These are phyloP conservation scores for Tenthredo scrophulariae DNA, from an alignment of 2,888 invertebrate genomes.

Conservation along the genomic window DNA sequence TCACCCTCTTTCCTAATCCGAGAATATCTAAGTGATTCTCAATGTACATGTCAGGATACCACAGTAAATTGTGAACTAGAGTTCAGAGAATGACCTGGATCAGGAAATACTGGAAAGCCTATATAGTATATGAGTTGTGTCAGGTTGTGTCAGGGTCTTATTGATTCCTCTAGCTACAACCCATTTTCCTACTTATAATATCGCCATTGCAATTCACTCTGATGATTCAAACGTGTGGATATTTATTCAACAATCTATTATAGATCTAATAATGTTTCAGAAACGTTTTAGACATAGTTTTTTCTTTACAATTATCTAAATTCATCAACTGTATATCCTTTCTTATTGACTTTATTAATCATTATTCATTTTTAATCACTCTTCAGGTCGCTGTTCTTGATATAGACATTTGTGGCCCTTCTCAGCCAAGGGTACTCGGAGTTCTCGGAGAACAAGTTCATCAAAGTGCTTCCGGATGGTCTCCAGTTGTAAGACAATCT, in stretches of 20 bases:
- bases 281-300: not conserved
- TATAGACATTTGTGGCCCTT: conserved; percentile 99
- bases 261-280: not conserved
- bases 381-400: conserved; percentile 94
- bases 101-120: conserved; percentile 52
- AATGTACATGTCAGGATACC: conserved; percentile 69
- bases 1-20: conserved; percentile 72
- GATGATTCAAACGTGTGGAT: not conserved
- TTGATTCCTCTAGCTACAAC: conserved; percentile 65
- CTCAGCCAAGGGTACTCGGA: conserved; percentile 96
- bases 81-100: conserved; percentile 60
- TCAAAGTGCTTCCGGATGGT: conserved; percentile 98
- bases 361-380: conserved; percentile 54
- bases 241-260: not conserved
- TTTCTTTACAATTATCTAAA: not conserved
- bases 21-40: conserved; percentile 75
- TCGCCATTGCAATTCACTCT: not conserved
- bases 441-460: conserved; percentile 96
- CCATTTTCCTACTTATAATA: not conserved
- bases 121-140: conserved; percentile 67
- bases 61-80: conserved; percentile 55
- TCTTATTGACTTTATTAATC: not conserved
- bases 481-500: conserved; percentile 88
- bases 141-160: conserved; percentile 72
- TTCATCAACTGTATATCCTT: not conserved